Percentiles rank a stretch among this genome's conserved stretches.
phyloP scores from a whole-genome alignment of 1,140 invertebrate genomes.

The Habropoda laboriosa region DNA sequence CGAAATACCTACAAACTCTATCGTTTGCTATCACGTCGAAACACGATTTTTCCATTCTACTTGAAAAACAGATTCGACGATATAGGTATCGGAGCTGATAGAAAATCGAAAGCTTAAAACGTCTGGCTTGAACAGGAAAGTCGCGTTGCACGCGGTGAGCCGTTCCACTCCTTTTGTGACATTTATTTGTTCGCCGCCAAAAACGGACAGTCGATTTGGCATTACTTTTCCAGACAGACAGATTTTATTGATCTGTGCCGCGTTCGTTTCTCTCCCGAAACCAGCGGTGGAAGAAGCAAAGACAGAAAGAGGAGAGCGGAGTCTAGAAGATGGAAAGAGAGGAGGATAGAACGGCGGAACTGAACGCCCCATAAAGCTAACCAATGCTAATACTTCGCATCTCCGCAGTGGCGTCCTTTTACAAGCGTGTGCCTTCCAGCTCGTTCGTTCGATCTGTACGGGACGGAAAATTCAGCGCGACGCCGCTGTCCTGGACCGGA shows the following conservation, averaged over 20 bases:
- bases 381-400: slow-evolving; percentile 82
- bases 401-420: slow-evolving; percentile 76
- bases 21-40: background rate
- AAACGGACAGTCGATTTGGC: slow-evolving; percentile 75
- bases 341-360: slow-evolving; percentile 75
- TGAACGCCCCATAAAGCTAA: slow-evolving; percentile 83
- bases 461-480: slow-evolving; percentile 49
- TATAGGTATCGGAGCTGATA: background rate
- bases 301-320: slow-evolving; percentile 24
- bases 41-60: background rate
- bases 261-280: slow-evolving; percentile 29
- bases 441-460: slow-evolving; percentile 6
- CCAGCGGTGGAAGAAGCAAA: background rate
- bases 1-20: background rate
- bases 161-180: slow-evolving; percentile 51
- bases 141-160: background rate
- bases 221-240: slow-evolving; percentile 77
- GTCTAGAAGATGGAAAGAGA: slow-evolving; percentile 39
- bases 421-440: slow-evolving; percentile 25
- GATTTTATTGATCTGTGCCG: slow-evolving; percentile 80
- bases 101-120: slow-evolving; percentile 41
- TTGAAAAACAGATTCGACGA: background rate
- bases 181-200: slow-evolving; percentile 54
- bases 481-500: slow-evolving; percentile 74
- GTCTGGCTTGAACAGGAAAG: slow-evolving; percentile 17